Conservation (phyloP, 2,113 vertebrate species). For the Micromys minutus region DNA sequence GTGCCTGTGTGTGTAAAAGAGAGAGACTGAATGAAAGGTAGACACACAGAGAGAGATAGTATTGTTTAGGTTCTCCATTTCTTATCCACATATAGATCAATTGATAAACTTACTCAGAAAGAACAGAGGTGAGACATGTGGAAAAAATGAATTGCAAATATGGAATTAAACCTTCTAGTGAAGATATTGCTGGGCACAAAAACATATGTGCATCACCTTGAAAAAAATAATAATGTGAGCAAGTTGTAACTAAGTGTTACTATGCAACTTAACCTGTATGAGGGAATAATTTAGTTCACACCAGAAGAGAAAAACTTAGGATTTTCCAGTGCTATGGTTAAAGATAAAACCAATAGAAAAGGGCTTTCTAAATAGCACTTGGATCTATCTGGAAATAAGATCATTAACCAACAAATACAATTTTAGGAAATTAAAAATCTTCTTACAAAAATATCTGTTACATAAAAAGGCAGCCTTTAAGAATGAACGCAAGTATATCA, state of each 20-base stretch:
- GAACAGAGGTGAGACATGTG: neutral
- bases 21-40: neutral
- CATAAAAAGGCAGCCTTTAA: neutral
- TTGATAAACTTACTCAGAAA: neutral
- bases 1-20: neutral
- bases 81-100: neutral
- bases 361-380: neutral
- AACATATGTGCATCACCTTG: neutral
- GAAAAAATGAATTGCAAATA: neutral
- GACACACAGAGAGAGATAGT: neutral
- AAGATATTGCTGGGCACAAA: neutral
- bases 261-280: no score
- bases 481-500: neutral
- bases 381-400: neutral
- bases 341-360: neutral
- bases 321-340: neutral
- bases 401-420: neutral
- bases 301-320: neutral
- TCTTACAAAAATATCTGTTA: neutral
- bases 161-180: neutral
- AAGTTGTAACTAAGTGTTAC: no score
- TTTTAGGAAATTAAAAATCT: neutral
- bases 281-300: neutral
- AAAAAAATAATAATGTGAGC: neutral
- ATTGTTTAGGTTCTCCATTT: neutral